phyloP scores from a whole-genome alignment of 2,113 vertebrate species.

The Carassius gibelio region DNA sequence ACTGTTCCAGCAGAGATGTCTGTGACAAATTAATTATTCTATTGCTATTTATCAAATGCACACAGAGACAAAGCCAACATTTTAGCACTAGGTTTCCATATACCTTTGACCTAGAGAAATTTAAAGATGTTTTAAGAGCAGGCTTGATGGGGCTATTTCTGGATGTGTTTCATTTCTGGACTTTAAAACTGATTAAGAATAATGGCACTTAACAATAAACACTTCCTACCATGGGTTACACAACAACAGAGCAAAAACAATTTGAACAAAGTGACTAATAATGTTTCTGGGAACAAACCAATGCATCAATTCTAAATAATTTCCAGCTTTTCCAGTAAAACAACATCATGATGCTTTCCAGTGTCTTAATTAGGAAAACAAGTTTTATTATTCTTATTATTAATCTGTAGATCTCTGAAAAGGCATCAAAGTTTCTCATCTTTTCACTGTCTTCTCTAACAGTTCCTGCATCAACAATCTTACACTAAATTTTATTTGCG shows the following conservation, averaged over 20 bases:
- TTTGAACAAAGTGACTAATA: neutral
- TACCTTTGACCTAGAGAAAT: conserved; percentile 23
- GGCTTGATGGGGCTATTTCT: conserved; percentile 26
- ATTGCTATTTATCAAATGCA: conserved; percentile 22
- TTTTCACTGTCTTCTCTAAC: neutral
- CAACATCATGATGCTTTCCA: neutral
- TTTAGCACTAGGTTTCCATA: conserved; percentile 19
- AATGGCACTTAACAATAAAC: conserved; percentile 74
- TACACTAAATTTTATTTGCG: conserved; percentile 32
- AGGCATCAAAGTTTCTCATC: neutral
- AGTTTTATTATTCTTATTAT: too few species aligned
- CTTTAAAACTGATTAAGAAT: conserved; percentile 65
- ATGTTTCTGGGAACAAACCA: neutral
- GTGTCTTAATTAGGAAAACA: too few species aligned
- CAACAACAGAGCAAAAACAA: too few species aligned
- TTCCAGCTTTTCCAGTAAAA: neutral
- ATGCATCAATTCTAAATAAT: neutral
- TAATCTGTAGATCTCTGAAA: too few species aligned
- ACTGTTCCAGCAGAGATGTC: conserved; percentile 38
- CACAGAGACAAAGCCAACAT: conserved; percentile 1
- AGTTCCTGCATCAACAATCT: conserved; percentile 17
- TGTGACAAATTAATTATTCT: conserved; percentile 31
- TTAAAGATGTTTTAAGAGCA: conserved; percentile 16
- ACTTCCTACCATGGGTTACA: conserved; percentile 57
- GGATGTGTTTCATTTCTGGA: conserved; percentile 46